These are phyloP conservation scores for Bufo bufo DNA, from an alignment of 2,113 vertebrate genomes.

Conservation along the genomic window DNA sequence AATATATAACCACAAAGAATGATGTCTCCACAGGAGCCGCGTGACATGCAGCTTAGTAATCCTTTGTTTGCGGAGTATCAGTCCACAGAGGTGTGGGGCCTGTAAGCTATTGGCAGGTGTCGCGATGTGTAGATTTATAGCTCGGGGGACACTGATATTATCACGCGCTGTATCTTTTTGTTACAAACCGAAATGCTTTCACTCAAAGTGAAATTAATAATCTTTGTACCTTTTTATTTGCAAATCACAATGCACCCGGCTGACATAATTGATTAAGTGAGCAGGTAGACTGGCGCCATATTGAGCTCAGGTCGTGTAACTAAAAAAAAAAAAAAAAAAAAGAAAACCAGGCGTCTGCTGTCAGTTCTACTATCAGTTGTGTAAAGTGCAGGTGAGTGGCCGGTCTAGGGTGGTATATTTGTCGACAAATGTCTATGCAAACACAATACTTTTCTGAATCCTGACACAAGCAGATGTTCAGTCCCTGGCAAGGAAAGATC, in stretches of 20 bases:
- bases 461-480: slow-evolving; percentile 72
- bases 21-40: too few relatives aligned
- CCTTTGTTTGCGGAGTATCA: background rate
- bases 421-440: slow-evolving; percentile 72
- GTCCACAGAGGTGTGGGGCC: background rate
- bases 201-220: slow-evolving; percentile 61
- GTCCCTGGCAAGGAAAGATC: slow-evolving; percentile 67
- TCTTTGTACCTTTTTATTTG: slow-evolving; percentile 57
- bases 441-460: slow-evolving; percentile 68
- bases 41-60: background rate
- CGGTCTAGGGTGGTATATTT: slow-evolving; percentile 71
- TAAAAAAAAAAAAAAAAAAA: slow-evolving; percentile 57
- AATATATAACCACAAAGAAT: too few relatives aligned
- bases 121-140: slow-evolving; percentile 53
- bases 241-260: background rate
- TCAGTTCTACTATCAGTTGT: slow-evolving; percentile 58
- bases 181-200: slow-evolving; percentile 56
- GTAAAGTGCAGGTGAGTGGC: slow-evolving; percentile 60
- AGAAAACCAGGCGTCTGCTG: slow-evolving; percentile 61
- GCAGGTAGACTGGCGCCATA: slow-evolving; percentile 67
- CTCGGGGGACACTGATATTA: background rate
- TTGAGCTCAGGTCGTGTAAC: slow-evolving; percentile 59
- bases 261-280: slow-evolving; percentile 64
- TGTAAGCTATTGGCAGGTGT: background rate
- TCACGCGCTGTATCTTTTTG: slow-evolving; percentile 34